A percentile compares a stretch with the other conserved stretches of the same genome.
phyloP scores from a whole-genome alignment of 2,888 invertebrate genomes.

The Pristionchus fissidentatus region DNA sequence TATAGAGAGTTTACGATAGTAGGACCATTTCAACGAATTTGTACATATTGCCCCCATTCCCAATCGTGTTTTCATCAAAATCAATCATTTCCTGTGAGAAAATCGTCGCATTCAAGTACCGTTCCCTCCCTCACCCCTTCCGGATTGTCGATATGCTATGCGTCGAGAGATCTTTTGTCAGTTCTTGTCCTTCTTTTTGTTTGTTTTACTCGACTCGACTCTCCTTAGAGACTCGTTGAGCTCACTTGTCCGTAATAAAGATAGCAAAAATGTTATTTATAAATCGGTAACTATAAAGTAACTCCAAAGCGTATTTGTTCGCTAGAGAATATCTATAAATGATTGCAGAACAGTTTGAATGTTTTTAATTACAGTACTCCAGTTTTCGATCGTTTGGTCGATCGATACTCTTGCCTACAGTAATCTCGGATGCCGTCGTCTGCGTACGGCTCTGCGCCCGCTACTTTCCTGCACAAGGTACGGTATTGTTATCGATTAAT shows the following conservation, averaged over 20 bases:
- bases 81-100: no score
- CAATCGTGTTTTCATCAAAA: not conserved
- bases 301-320: not conserved
- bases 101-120: slow-evolving; percentile 4
- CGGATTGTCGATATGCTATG: slow-evolving; percentile 41
- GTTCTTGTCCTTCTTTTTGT: not conserved
- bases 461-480: slow-evolving; percentile 52
- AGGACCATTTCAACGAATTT: not conserved
- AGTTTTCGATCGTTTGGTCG: slow-evolving; percentile 22
- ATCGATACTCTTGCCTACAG: slow-evolving; percentile 44
- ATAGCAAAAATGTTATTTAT: not conserved
- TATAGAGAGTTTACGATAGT: slow-evolving; percentile 14
- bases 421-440: slow-evolving; percentile 44
- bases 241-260: slow-evolving; percentile 36
- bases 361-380: not conserved
- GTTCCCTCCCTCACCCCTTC: not conserved
- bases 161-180: not conserved
- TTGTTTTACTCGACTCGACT: slow-evolving; percentile 30
- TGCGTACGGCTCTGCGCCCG: slow-evolving; percentile 1
- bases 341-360: not conserved
- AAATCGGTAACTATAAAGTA: not conserved
- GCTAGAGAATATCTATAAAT: not conserved
- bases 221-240: slow-evolving; percentile 13
- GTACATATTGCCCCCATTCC: slow-evolving; percentile 3
- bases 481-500: no score